phyloP scores from a whole-genome alignment of 1,140 invertebrate species.

The Ceratitis capitata region DNA sequence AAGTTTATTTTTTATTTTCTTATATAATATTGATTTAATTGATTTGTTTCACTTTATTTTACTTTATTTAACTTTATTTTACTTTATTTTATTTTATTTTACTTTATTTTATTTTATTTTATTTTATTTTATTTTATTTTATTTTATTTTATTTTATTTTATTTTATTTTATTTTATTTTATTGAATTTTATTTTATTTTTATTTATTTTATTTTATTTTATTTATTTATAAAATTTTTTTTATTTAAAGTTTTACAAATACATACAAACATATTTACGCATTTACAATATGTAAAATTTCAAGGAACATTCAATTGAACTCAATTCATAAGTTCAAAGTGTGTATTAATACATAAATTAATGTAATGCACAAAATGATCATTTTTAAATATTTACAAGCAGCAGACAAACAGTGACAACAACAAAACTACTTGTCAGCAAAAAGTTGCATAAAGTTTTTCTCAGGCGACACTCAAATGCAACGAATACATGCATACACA shows the following conservation, averaged over 20 bases:
- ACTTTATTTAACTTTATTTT: neutral
- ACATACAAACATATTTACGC: neutral
- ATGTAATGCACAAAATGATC: conserved; percentile 8
- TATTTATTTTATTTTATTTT: neutral
- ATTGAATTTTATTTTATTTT: neutral
- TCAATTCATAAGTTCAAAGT: conserved; percentile 28
- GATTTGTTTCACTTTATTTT: too few species aligned
- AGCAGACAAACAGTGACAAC: neutral
- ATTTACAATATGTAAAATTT: neutral
- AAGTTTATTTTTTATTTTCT: too few species aligned
- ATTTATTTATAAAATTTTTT: neutral
- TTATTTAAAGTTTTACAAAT: neutral
- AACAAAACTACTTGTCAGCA: neutral
- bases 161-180: neutral
- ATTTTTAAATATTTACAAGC: neutral
- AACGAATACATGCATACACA: too few species aligned
- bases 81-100: neutral
- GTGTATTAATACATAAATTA: conserved; percentile 30
- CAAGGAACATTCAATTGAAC: conserved; percentile 32
- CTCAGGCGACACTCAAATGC: neutral
- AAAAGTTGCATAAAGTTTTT: neutral
- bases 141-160: conserved; percentile 26
- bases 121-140: conserved; percentile 14
- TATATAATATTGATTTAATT: too few species aligned
- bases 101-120: neutral